A percentile compares a stretch with the other conserved stretches of the same genome.
Evolutionary conservation across 1,140 invertebrate genomes (phyloP).

Genomic region (Polypedilum vanderplanki): DNA sequence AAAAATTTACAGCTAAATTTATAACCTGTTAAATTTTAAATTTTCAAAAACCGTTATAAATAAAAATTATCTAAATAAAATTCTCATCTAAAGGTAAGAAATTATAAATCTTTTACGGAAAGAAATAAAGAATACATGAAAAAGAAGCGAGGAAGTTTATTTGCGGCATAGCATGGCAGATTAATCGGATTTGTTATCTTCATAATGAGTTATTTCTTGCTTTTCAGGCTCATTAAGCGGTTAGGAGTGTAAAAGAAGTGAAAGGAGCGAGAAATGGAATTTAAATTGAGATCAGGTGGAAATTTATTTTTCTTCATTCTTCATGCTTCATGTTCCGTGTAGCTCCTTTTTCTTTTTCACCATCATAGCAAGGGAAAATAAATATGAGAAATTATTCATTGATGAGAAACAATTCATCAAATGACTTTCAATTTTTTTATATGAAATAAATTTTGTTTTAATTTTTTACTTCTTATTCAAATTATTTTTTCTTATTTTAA

Average conservation of each 20-base stretch:
- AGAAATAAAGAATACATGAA: background rate
- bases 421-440: constrained; percentile 3
- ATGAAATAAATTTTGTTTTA: background rate
- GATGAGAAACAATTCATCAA: constrained; percentile 24
- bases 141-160: constrained; percentile 1
- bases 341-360: background rate
- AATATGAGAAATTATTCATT: constrained; percentile 26
- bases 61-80: too few relatives aligned
- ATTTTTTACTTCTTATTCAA: too few relatives aligned
- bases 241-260: background rate
- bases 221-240: background rate
- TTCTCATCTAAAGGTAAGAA: too few relatives aligned
- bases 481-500: too few relatives aligned
- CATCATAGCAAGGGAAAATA: background rate
- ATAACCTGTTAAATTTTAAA: too few relatives aligned
- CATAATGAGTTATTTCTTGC: constrained; percentile 26
- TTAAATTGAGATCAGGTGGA: constrained; percentile 17
- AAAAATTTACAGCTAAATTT: too few relatives aligned
- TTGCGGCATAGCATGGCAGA: background rate
- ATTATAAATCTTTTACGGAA: background rate
- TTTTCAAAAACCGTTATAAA: too few relatives aligned
- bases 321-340: background rate
- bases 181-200: constrained; percentile 27
- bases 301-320: background rate
- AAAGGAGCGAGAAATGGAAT: background rate